Percentiles rank a stretch among this genome's conserved stretches.
These are phyloP conservation scores for Chelonus formosanus DNA, from an alignment of 2,888 invertebrate genomes.

Conservation along the genomic window DNA sequence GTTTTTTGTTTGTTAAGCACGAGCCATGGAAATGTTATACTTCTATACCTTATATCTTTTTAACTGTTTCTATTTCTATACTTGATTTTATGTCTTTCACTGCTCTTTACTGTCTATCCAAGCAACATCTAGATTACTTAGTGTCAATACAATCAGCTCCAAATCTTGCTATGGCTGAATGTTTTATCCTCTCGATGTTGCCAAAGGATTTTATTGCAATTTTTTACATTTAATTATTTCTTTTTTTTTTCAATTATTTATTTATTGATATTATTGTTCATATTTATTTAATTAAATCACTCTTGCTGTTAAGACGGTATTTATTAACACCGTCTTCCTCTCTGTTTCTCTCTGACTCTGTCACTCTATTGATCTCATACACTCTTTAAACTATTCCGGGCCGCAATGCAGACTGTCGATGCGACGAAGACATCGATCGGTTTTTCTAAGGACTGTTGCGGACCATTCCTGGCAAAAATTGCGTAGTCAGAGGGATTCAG, in stretches of 20 bases:
- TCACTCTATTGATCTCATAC: constrained; percentile 39
- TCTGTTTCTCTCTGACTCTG: constrained; percentile 36
- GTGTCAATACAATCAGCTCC: no score
- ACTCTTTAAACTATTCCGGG: constrained; percentile 15
- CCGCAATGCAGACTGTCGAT: constrained; percentile 28
- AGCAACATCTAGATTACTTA: constrained; percentile 10
- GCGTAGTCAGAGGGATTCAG: constrained; percentile 35
- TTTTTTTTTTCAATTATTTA: constrained; percentile 60
- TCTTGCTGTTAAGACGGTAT: constrained; percentile 7
- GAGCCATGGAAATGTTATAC: constrained; percentile 56
- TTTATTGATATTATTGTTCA: constrained; percentile 60
- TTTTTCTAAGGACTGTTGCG: constrained; percentile 55
- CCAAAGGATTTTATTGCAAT: constrained; percentile 1
- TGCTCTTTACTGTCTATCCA: constrained; percentile 15
- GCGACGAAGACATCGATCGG: constrained; percentile 34
- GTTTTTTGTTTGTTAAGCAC: constrained; percentile 33
- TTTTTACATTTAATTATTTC: constrained; percentile 23
- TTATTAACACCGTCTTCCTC: constrained; percentile 29
- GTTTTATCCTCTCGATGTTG: constrained; percentile 33
- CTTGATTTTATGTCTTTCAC: constrained; percentile 26
- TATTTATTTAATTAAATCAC: constrained; percentile 53
- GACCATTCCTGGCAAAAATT: constrained; percentile 53
- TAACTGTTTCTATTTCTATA: constrained; percentile 30
- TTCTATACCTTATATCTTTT: constrained; percentile 45
- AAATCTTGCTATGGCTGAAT: constrained; percentile 13